These are phyloP conservation scores for Sebastes elongatus DNA, from an alignment of 2,797 vertebrate genomes.

Conservation along the genomic window DNA sequence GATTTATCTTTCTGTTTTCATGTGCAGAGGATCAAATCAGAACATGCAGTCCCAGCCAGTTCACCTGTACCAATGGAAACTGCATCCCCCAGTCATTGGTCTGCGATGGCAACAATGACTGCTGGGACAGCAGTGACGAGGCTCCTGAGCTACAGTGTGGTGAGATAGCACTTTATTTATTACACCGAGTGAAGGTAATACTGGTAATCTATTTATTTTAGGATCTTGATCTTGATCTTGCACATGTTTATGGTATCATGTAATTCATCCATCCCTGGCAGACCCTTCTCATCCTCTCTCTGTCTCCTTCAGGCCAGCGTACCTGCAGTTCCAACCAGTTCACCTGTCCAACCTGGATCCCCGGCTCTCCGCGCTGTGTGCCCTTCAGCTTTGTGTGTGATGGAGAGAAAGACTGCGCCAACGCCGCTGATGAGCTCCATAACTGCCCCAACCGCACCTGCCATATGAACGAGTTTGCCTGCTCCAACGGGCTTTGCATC, in stretches of 20 bases:
- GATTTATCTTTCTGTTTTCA: neutral
- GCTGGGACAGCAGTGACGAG: constrained; percentile 94
- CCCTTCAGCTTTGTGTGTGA: constrained; percentile 87
- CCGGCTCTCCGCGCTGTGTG: constrained; percentile 85
- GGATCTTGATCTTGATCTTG: too few species aligned
- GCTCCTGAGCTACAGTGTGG: constrained; percentile 89
- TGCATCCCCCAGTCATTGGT: constrained; percentile 71
- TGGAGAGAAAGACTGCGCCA: constrained; percentile 88
- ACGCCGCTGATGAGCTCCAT: constrained; percentile 91
- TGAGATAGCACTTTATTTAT: constrained; percentile 67
- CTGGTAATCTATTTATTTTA: neutral
- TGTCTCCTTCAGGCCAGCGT: constrained; percentile 76
- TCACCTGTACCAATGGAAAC: constrained; percentile 81
- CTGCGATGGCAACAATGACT: constrained; percentile 91
- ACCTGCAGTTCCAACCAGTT: constrained; percentile 88
- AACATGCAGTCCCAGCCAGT: constrained; percentile 74
- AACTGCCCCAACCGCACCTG: constrained; percentile 91
- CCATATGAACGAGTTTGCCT: constrained; percentile 87
- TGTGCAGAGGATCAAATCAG: constrained; percentile 60
- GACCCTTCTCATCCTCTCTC: neutral
- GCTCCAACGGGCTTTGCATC: constrained; percentile 89
- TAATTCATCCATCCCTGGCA: neutral
- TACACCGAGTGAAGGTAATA: neutral
- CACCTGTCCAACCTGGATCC: constrained; percentile 82
- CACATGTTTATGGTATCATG: neutral